Base-by-base conservation (phyloP, 1,140 invertebrate species). In the Ylistrum balloti region DNA sequence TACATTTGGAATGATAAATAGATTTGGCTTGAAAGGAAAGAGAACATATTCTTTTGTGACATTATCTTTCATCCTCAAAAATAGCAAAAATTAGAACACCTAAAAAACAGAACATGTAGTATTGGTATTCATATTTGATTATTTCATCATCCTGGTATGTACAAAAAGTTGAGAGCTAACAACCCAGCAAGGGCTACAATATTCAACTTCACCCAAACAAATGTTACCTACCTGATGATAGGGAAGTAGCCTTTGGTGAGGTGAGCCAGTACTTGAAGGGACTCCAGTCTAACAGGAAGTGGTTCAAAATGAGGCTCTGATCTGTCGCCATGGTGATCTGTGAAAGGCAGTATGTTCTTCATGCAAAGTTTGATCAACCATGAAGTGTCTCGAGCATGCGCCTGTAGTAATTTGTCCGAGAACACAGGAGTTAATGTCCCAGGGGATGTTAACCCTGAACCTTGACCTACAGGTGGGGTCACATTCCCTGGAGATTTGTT, bases 181-280 rank as follows among this genome's bases (percentile, higher is more conserved):
- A n/a, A n/a, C n/a, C n/a, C n/a, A n/a, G n/a, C n/a, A n/a, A n/a
- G n/a, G n/a, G n/a, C n/a, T n/a, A n/a, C n/a, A n/a, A n/a, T n/a
- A n/a, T 38, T 38, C 35, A 38, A 38, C 13, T 13, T 38, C 35
- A 13, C 35, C 13, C 35, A 38, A 38, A 45, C 41, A 45, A 13
- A 45, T 17, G 3, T n/a, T 0, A 74, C 22, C 90, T 92, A 96
- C 91, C 97, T 96, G 85, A 97, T 95, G 85, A 96, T 96, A 2
- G 96, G 94, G 90, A 97, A 97, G 93, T 98, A 97, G 91, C 97
- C 97, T 91, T 97, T 97, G 11, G 97, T 97, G 89, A 98, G 97
- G 13, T 97, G 97, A 22, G 97, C 97, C 0, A 98, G 94, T 1
- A 98, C 97, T 96, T 98, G 98, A 0, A 98, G 95, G 17, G 98